Percentiles rank a stretch among this genome's conserved stretches.
Evolutionary conservation across 2,888 invertebrate species (phyloP).

Genomic region (Netelia inedita): DNA sequence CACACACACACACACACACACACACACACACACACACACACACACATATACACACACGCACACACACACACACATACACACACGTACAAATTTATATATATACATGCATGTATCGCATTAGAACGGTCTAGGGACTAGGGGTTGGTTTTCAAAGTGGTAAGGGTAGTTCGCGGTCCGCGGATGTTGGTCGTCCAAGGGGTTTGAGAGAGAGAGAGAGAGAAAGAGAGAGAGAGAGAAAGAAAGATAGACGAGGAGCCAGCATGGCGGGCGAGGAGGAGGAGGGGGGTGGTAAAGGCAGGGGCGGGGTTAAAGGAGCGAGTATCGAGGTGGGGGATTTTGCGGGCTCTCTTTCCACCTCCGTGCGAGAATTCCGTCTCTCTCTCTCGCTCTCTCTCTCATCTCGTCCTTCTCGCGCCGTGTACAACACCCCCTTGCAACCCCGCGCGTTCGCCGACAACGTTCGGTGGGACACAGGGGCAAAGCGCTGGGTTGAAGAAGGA

Average conservation of each 20-base stretch:
- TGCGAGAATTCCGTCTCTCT: slow-evolving; percentile 45
- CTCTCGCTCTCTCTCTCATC: slow-evolving; percentile 18
- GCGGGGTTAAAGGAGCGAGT: slow-evolving; percentile 73
- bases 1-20: background rate
- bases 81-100: background rate
- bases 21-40: background rate
- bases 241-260: background rate
- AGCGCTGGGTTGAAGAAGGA: slow-evolving; percentile 53
- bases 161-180: slow-evolving; percentile 79
- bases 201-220: slow-evolving; percentile 67
- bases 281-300: slow-evolving; percentile 63
- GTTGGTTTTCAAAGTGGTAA: slow-evolving; percentile 71
- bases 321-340: slow-evolving; percentile 63
- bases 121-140: slow-evolving; percentile 68
- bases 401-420: slow-evolving; percentile 30
- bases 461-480: slow-evolving; percentile 6
- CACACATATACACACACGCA: background rate
- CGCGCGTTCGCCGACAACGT: slow-evolving; percentile 15
- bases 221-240: too few species aligned
- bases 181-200: slow-evolving; percentile 71
- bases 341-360: slow-evolving; percentile 59
- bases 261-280: slow-evolving; percentile 69
- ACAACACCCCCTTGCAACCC: background rate
- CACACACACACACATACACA: background rate
- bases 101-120: slow-evolving; percentile 36